Conservation (phyloP, 2,113 vertebrate genomes). For the Trinectes maculatus region DNA sequence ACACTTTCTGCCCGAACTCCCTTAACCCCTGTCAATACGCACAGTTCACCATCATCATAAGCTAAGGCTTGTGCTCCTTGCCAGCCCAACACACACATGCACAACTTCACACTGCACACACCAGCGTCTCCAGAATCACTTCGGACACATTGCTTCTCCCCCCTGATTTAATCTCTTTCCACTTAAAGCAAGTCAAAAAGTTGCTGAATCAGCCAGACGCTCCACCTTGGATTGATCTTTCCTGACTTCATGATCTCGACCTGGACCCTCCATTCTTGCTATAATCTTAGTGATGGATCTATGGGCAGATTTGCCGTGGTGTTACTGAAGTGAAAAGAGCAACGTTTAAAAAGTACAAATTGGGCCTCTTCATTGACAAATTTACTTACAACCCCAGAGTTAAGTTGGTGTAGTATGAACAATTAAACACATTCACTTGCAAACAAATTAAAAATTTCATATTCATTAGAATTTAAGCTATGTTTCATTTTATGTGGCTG, state of each 20-base stretch:
- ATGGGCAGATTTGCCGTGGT: background rate
- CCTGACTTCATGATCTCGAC: conserved; percentile 29
- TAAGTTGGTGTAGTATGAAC: too few relatives aligned
- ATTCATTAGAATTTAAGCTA: too few relatives aligned
- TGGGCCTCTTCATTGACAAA: background rate
- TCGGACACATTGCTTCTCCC: conserved; percentile 28
- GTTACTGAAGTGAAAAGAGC: background rate
- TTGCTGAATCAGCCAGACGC: conserved; percentile 64
- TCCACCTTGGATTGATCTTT: conserved; percentile 69
- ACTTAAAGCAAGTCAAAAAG: conserved; percentile 64
- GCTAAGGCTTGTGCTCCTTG: background rate
- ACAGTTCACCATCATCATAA: background rate
- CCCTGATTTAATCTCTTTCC: conserved; percentile 69
- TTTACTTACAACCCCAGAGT: too few relatives aligned
- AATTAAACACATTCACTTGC: too few relatives aligned
- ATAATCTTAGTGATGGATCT: conserved; percentile 41
- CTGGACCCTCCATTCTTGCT: background rate
- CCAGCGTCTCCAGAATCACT: conserved; percentile 24
- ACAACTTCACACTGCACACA: conserved; percentile 8
- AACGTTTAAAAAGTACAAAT: conserved; percentile 1
- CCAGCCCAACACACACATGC: background rate
- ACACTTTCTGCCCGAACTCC: conserved; percentile 1
- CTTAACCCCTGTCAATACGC: background rate
- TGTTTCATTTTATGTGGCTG: too few relatives aligned
- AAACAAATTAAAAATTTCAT: too few relatives aligned